phyloP scores from a whole-genome alignment of 1,140 invertebrate species.

The Drosophila auraria region DNA sequence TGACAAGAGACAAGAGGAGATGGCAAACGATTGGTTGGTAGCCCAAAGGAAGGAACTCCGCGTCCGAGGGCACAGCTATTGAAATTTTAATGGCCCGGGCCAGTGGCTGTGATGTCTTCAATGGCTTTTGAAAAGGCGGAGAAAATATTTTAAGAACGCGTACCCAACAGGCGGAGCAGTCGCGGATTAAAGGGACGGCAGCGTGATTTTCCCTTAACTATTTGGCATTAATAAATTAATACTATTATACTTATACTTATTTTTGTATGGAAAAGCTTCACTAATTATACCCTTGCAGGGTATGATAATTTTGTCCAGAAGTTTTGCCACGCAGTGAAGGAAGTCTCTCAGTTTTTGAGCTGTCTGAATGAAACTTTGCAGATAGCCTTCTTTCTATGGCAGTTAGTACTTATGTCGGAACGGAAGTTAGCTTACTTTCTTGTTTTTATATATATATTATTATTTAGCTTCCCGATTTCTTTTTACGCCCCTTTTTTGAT shows the following conservation, averaged over 20 bases:
- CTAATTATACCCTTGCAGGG: too few relatives aligned
- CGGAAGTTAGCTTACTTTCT: too few relatives aligned
- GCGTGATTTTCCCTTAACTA: background rate
- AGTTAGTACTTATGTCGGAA: too few relatives aligned
- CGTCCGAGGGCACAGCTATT: slow-evolving; percentile 48
- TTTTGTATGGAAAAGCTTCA: background rate
- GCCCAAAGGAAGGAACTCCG: slow-evolving; percentile 26
- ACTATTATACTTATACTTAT: background rate
- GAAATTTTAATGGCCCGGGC: slow-evolving; percentile 70
- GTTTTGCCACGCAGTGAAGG: too few relatives aligned
- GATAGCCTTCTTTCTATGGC: too few relatives aligned
- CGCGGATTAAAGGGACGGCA: background rate
- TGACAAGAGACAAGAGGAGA: slow-evolving; percentile 76
- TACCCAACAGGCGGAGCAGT: background rate
- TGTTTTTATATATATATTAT: too few relatives aligned
- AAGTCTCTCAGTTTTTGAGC: too few relatives aligned
- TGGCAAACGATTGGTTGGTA: slow-evolving; percentile 56
- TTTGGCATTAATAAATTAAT: background rate
- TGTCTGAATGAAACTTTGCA: too few relatives aligned
- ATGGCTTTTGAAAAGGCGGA: slow-evolving; percentile 19
- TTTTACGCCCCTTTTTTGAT: background rate
- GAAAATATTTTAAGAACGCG: slow-evolving; percentile 6
- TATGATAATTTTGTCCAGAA: too few relatives aligned
- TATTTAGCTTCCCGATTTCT: background rate
- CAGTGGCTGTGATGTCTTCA: slow-evolving; percentile 40